Base-by-base conservation (phyloP, 2,888 invertebrate genomes). In the Sericinus montela region DNA sequence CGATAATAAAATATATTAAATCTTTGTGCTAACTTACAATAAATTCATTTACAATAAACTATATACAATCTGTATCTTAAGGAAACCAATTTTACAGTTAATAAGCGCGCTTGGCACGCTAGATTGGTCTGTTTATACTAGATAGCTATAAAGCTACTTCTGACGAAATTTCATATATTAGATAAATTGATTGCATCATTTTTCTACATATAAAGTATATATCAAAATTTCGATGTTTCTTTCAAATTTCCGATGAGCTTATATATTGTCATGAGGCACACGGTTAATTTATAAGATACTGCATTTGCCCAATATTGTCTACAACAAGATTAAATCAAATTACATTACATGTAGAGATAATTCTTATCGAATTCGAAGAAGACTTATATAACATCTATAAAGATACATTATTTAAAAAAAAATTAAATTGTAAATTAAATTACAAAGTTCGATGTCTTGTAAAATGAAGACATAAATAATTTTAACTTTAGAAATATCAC, bases 21-120 rank as follows among this genome's bases (percentile, higher is more conserved):
- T 87, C 87, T 88, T 88, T 88, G 87, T 88, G 87, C 87, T 87
- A 88, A 82, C 86, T 87, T 88, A 87, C 83, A 79, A 86, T 87
- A 88, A 86, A 88, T 85, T 88, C 84, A 79, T 83, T 80, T 71
- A 44, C 78, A 74, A 82, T 84, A 81, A 80, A 84, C 81, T 85
- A 87, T 84, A 80, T 77, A 69, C 75, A 84, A 83, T 78, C 67
- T 72, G 67, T 67, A 69, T 68, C 68, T 74, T 76, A 77, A 67
- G 70, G 76, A 80, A 83, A 75, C 76, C 77, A 76, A 80, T 77
- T 76, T 19, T 19, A 70, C 75, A 79, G 68, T 71, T 76, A 69
- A 71, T 76, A 75, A 71, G 75, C 84, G 80, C 65, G 85, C 85
- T 85, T 81, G 73, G 87, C 86, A 75, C 81, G 80, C 77, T 65